Evolutionary conservation across 2,888 invertebrate genomes (phyloP).

Genomic region (Flexamia atlantica): DNA sequence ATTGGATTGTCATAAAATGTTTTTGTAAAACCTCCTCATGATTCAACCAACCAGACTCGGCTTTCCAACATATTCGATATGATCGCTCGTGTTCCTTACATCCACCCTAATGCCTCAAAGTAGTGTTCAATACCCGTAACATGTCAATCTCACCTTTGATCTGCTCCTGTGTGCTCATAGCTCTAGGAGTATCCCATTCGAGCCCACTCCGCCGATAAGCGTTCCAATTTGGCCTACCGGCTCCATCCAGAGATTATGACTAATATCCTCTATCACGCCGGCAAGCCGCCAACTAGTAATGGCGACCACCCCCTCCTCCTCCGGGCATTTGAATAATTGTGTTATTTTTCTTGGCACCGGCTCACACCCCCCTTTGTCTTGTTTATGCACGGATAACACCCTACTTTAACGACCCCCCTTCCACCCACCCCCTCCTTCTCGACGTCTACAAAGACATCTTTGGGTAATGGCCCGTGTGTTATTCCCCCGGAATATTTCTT

Average conservation of each 20-base stretch:
- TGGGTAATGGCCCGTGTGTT: slow-evolving; percentile 35
- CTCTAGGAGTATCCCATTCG: slow-evolving; percentile 6
- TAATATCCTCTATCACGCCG: slow-evolving; percentile 39
- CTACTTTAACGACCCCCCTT: slow-evolving; percentile 53
- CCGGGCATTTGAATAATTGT: slow-evolving; percentile 59
- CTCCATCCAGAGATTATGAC: slow-evolving; percentile 47
- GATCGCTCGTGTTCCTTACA: too few relatives aligned
- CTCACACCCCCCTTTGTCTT: slow-evolving; percentile 36
- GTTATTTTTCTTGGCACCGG: slow-evolving; percentile 62
- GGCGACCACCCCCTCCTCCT: slow-evolving; percentile 20
- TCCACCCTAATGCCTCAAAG: not conserved
- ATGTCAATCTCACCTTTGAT: slow-evolving; percentile 21
- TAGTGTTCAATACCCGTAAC: not conserved
- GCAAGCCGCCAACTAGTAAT: slow-evolving; percentile 41
- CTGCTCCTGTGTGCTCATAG: not conserved
- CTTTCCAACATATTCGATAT: too few relatives aligned
- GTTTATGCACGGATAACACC: slow-evolving; percentile 53
- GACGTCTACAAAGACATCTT: slow-evolving; percentile 53
- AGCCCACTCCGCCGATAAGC: slow-evolving; percentile 7
- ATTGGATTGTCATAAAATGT: too few relatives aligned
- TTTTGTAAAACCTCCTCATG: too few relatives aligned
- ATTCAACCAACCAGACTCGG: too few relatives aligned
- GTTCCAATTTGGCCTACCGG: slow-evolving; percentile 37
- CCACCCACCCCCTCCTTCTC: not conserved
- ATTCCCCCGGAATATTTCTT: slow-evolving; percentile 41